Percentiles rank a stretch among this genome's conserved stretches.
These are phyloP conservation scores for Phaenicophaeus curvirostris DNA, from an alignment of 2,797 vertebrate species.

Conservation along the genomic window DNA sequence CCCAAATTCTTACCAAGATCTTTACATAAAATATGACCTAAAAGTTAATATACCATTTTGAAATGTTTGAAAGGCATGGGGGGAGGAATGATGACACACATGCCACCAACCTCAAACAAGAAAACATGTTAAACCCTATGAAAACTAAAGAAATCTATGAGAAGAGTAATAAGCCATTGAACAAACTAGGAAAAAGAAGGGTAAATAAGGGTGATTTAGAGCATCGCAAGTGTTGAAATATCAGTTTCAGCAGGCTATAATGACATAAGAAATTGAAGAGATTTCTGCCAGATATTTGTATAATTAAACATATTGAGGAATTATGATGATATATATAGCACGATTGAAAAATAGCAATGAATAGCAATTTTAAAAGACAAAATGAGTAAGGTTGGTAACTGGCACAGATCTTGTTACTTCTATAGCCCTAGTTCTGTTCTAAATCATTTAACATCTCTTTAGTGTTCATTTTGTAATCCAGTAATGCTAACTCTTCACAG, in stretches of 20 bases:
- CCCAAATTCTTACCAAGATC: neutral
- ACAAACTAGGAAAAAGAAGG: neutral
- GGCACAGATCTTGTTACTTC: neutral
- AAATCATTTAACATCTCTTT: neutral
- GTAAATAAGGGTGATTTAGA: neutral
- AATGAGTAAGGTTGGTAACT: neutral
- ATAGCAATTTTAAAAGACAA: neutral
- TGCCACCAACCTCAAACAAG: neutral
- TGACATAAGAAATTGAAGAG: neutral
- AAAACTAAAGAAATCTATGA: neutral
- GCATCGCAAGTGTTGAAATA: neutral
- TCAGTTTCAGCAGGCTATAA: neutral
- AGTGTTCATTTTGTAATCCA: neutral
- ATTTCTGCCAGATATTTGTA: neutral
- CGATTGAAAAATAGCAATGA: neutral
- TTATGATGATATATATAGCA: neutral
- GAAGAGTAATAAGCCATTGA: neutral
- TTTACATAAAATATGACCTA: neutral
- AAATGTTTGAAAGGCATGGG: neutral
- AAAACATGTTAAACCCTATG: neutral
- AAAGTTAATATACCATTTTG: neutral
- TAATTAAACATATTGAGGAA: neutral
- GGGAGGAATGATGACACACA: no score
- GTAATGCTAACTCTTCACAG: neutral
- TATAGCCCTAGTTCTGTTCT: slow-evolving; percentile 11